Evolutionary conservation across 2,113 vertebrate species (phyloP), one percentile per base, ranked within the genome.

Genomic region (Scortum barcoo): DNA sequence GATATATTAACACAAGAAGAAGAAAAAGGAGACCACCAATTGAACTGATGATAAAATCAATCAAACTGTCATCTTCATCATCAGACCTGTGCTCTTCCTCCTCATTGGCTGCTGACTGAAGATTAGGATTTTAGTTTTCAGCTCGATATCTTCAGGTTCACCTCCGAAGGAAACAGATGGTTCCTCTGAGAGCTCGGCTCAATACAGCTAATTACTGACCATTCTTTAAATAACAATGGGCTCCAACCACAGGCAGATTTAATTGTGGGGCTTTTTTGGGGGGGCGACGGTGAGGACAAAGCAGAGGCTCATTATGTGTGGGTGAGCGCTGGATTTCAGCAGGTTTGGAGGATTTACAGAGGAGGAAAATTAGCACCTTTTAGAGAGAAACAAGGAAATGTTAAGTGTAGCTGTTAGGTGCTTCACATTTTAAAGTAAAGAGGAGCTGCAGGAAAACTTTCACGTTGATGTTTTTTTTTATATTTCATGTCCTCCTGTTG

Each of bases 261-360:
- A 92, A 93, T 87, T 92, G 86, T 78, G 36, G 76, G 66, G 60
- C 71, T 84, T 74, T 83, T n/a, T n/a, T n/a, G n/a, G n/a, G 68
- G 26, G 75, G 60, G 56, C 33, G 66, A 69, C 33, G 62, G 80
- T 63, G 70, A 65, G 61, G 38, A 7, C 14, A 38, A 51, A 56
- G 50, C 46, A 44, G 70, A 36, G 68, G 33, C 80, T 88, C 73
- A 78, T 81, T 83, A 72, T 58, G 28, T 76, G 58, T 83, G 81
- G 74, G 77, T 14, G 74, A 50, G 46, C 3, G 48, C 71, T 22
- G 68, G 57, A 62, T 79, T 77, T 72, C 54, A 2, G 82, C 74
- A 82, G 48, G 75, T 68, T 51, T 40, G 57, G 54, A 63, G 74
- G 58, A 57, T 70, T 84, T 63, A 72, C 7, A 82, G 44, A 76